A percentile compares a stretch with the other conserved stretches of the same genome.
Evolutionary conservation across 1,140 invertebrate genomes (phyloP).

Genomic region (Zaprionus ornatus): DNA sequence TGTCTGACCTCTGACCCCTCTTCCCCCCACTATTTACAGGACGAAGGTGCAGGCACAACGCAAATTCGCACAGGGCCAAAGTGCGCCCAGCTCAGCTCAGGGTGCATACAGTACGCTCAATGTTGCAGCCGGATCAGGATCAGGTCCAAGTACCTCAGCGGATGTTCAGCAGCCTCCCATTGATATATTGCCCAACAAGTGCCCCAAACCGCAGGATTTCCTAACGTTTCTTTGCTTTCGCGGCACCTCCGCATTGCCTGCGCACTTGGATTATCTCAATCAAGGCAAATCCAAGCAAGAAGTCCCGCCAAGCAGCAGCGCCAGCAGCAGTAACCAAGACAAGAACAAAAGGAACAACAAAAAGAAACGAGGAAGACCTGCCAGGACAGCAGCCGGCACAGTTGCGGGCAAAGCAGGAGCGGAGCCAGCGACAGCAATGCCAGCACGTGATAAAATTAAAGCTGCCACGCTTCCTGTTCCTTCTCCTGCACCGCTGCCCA

Average conservation of each 20-base stretch:
- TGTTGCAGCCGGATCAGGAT: constrained; percentile 79
- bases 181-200: constrained; percentile 87
- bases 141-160: constrained; percentile 84
- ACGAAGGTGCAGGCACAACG: constrained; percentile 94
- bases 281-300: constrained; percentile 77
- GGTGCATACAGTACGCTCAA: constrained; percentile 47
- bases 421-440: constrained; percentile 16
- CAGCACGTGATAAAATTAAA: constrained; percentile 67
- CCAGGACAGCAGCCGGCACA: constrained; percentile 38
- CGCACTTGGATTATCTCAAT: constrained; percentile 91
- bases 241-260: constrained; percentile 90
- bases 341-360: constrained; percentile 56
- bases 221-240: constrained; percentile 94
- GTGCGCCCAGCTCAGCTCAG: constrained; percentile 83
- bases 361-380: constrained; percentile 71
- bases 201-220: constrained; percentile 95
- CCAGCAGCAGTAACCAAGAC: constrained; percentile 20
- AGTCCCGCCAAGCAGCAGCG: constrained; percentile 8
- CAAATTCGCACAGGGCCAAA: constrained; percentile 94
- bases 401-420: constrained; percentile 12
- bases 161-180: constrained; percentile 84
- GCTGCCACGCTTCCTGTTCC: constrained; percentile 1
- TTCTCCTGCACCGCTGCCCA: not conserved
- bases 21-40: constrained; percentile 77
- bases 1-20: not conserved